Conservation (phyloP, 1,140 invertebrate genomes). For the Macrotrachela quadricornifera region DNA sequence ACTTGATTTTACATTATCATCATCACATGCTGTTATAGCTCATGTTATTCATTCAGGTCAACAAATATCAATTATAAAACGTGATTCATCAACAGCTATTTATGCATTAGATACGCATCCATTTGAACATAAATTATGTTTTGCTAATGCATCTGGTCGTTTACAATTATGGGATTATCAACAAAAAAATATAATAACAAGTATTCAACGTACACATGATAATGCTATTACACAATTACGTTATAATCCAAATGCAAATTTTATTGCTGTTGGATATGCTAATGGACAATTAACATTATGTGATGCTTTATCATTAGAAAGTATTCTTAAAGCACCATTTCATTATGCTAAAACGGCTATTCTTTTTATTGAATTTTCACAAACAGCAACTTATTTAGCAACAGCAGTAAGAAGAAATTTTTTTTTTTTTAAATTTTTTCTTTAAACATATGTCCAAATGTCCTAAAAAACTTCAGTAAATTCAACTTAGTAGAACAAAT, state of each 20-base stretch:
- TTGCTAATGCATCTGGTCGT: conserved; percentile 25
- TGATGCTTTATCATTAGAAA: conserved; percentile 23
- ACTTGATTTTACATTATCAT: conserved; percentile 26
- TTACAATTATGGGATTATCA: conserved; percentile 28
- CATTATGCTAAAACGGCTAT: conserved; percentile 23
- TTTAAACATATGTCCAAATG: too few species aligned
- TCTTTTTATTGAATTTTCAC: conserved; percentile 26
- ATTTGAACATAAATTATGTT: conserved; percentile 18
- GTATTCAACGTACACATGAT: neutral
- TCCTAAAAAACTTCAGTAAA: too few species aligned
- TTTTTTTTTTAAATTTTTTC: too few species aligned
- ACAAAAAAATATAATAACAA: conserved; percentile 15
- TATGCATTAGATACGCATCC: conserved; percentile 26
- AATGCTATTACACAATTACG: neutral
- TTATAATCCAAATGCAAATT: conserved; percentile 22
- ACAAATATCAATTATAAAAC: conserved; percentile 20
- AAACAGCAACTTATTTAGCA: conserved; percentile 24
- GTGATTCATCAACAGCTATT: conserved; percentile 24
- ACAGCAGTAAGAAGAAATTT: conserved; percentile 27
- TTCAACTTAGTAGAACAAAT: too few species aligned
- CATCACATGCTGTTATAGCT: conserved; percentile 21
- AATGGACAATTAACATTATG: conserved; percentile 23
- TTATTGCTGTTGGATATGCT: conserved; percentile 27
- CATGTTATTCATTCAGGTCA: conserved; percentile 21
- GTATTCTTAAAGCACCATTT: conserved; percentile 20